Evolutionary conservation across 2,113 vertebrate genomes (phyloP).

Genomic region (Manacus vitellinus): DNA sequence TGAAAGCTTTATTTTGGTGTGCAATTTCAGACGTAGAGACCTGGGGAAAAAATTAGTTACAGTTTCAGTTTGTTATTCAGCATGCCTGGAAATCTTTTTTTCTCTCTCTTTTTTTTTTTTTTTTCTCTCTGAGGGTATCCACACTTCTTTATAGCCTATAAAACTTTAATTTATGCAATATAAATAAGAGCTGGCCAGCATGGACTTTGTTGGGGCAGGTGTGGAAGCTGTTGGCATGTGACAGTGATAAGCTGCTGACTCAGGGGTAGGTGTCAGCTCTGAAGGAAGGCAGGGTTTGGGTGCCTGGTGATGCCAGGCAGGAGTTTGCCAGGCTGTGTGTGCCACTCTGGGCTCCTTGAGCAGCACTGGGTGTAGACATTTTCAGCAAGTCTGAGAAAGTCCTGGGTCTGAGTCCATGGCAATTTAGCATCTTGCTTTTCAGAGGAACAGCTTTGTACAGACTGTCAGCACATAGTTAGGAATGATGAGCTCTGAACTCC

Average conservation of each 20-base stretch:
- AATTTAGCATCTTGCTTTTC: background rate
- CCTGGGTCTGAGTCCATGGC: background rate
- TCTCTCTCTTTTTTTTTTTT: background rate
- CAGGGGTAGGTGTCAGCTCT: background rate
- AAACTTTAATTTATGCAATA: background rate
- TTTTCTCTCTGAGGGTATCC: background rate
- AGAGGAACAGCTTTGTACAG: background rate
- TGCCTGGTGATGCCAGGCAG: background rate
- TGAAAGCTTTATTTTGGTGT: background rate
- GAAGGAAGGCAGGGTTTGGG: background rate
- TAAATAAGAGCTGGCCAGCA: background rate
- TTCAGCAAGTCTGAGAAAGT: background rate
- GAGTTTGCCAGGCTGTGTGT: accelerated
- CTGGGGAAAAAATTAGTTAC: background rate
- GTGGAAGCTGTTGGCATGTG: background rate
- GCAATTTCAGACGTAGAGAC: background rate
- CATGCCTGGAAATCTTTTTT: background rate
- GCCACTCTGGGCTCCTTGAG: accelerated
- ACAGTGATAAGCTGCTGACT: background rate
- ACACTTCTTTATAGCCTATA: background rate
- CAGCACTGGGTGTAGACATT: accelerated
- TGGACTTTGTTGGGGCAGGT: background rate
- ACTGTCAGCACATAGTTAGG: background rate
- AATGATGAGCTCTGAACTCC: background rate
- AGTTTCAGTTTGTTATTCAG: background rate